Evolutionary conservation across 2,888 invertebrate species (phyloP).

Genomic region (Brenthis hecate): DNA sequence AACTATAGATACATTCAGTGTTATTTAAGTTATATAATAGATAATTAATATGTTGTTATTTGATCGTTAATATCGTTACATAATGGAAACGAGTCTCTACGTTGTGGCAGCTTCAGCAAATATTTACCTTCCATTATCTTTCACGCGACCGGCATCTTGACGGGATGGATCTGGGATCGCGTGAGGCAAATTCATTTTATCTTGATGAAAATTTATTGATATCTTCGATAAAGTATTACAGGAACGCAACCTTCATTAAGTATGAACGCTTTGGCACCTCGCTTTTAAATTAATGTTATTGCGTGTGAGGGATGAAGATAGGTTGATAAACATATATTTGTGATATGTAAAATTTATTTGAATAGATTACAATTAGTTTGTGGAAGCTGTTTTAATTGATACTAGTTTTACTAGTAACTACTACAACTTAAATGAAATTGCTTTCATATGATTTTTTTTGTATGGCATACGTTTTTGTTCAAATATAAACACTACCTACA

Average conservation of each 20-base stretch:
- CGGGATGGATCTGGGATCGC: slow-evolving; percentile 38
- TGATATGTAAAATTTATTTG: slow-evolving; percentile 15
- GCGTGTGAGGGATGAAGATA: slow-evolving; percentile 30
- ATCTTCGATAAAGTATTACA: slow-evolving; percentile 36
- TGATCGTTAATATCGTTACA: slow-evolving; percentile 6
- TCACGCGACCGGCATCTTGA: slow-evolving; percentile 45
- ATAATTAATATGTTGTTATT: slow-evolving; percentile 38
- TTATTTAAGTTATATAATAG: too few species aligned
- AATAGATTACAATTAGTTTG: slow-evolving; percentile 3
- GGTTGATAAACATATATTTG: slow-evolving; percentile 1
- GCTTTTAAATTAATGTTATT: slow-evolving; percentile 32
- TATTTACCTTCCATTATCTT: slow-evolving; percentile 69
- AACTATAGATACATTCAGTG: too few species aligned
- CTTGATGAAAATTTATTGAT: slow-evolving; percentile 43
- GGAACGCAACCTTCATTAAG: slow-evolving; percentile 37
- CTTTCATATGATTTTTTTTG: not conserved
- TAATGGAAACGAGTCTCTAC: slow-evolving; percentile 42
- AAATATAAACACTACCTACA: too few species aligned
- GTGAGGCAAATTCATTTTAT: slow-evolving; percentile 38
- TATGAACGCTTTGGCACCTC: slow-evolving; percentile 34
- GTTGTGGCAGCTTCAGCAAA: slow-evolving; percentile 52
- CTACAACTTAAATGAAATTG: not conserved
- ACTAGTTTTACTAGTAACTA: slow-evolving; percentile 5
- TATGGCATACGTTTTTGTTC: too few species aligned
- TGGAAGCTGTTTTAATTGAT: slow-evolving; percentile 10